phyloP scores from a whole-genome alignment of 2,113 vertebrate species.

The Menidia beryllina region DNA sequence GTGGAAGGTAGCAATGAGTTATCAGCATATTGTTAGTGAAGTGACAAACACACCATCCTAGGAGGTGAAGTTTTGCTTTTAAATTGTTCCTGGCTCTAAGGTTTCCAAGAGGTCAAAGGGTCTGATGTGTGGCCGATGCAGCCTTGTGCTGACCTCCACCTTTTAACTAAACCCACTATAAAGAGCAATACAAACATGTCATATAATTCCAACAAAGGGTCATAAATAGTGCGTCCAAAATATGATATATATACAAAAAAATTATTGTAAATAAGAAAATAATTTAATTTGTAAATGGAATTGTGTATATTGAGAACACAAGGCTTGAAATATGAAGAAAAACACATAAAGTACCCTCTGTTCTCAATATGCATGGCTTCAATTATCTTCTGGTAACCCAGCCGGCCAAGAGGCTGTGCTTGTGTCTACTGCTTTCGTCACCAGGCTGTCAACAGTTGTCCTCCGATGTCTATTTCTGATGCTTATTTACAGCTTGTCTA shows the following conservation, averaged over 20 bases:
- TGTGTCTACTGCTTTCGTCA: constrained; percentile 87
- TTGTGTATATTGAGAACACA: too few species aligned
- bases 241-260: too few species aligned
- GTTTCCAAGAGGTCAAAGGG: constrained; percentile 67
- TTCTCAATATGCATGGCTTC: constrained; percentile 75
- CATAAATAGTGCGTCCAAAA: not conserved
- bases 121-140: constrained; percentile 56
- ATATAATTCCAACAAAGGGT: constrained; percentile 30
- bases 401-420: constrained; percentile 86
- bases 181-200: constrained; percentile 71
- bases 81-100: constrained; percentile 65
- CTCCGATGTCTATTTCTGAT: constrained; percentile 89
- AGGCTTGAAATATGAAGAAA: too few species aligned
- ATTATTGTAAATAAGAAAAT: too few species aligned
- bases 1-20: constrained; percentile 15
- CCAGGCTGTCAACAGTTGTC: constrained; percentile 91
- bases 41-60: constrained; percentile 51
- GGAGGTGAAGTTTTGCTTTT: constrained; percentile 53
- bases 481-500: constrained; percentile 85
- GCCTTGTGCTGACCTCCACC: constrained; percentile 58
- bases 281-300: too few species aligned
- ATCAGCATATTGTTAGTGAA: constrained; percentile 32
- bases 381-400: constrained; percentile 92
- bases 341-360: constrained; percentile 11
- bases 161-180: constrained; percentile 71